Conservation (phyloP, 2,797 vertebrate genomes). For the Heterohyrax brucei region DNA sequence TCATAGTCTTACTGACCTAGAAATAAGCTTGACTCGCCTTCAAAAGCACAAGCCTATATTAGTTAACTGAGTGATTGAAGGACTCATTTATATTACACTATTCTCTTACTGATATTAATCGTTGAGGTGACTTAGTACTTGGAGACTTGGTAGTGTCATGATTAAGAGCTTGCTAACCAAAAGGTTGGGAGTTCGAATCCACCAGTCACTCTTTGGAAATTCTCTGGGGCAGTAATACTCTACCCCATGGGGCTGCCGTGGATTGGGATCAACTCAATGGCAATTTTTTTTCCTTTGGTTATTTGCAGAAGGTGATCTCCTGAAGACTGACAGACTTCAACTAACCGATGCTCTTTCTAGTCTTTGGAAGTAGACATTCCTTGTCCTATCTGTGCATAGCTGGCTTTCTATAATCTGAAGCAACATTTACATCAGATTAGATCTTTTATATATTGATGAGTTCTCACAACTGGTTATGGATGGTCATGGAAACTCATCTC, state of each 20-base stretch:
- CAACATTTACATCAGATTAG: not conserved
- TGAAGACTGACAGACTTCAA: not conserved
- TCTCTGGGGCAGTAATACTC: no score
- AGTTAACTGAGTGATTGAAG: constrained; percentile 53
- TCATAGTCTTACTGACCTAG: constrained; percentile 69
- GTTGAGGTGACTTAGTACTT: constrained; percentile 56
- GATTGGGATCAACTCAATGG: no score
- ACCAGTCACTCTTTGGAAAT: no score
- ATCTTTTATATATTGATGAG: not conserved
- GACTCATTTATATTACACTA: constrained; percentile 38
- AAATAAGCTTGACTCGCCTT: constrained; percentile 56
- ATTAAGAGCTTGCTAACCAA: no score
- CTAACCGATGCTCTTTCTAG: not conserved
- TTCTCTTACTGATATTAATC: not conserved
- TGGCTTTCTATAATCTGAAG: constrained; percentile 38
- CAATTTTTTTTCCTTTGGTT: not conserved
- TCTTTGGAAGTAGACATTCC: not conserved
- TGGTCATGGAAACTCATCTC: not conserved
- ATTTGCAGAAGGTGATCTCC: not conserved
- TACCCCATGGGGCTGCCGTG: no score
- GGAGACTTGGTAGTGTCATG: no score
- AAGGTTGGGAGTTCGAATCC: no score
- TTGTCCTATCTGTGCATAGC: not conserved
- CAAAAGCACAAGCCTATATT: constrained; percentile 29
- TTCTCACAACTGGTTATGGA: constrained; percentile 18